phyloP scores from a whole-genome alignment of 2,888 invertebrate genomes.

The Chironomus riparius region DNA sequence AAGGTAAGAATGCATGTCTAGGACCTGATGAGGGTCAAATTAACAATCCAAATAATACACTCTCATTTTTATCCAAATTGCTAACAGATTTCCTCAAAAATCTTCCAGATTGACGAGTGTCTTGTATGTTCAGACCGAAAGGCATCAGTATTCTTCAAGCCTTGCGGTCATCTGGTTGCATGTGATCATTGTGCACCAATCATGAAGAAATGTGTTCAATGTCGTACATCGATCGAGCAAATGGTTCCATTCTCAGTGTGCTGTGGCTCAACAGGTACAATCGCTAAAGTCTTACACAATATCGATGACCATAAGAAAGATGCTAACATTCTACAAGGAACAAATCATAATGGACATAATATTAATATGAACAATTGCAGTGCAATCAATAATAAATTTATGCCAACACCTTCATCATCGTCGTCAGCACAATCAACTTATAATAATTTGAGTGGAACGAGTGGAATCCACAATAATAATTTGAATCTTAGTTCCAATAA shows the following conservation, averaged over 20 bases:
- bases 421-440: constrained; percentile 28
- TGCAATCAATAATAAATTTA: constrained; percentile 21
- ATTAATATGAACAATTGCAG: constrained; percentile 25
- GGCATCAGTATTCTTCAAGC: constrained; percentile 84
- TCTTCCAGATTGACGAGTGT: constrained; percentile 80
- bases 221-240: constrained; percentile 76
- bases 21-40: too few relatives aligned
- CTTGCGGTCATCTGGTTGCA: constrained; percentile 80
- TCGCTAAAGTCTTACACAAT: constrained; percentile 29
- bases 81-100: too few relatives aligned
- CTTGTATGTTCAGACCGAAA: constrained; percentile 92
- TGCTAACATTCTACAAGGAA: constrained; percentile 14
- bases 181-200: constrained; percentile 75
- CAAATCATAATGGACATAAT: constrained; percentile 25
- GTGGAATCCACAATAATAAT: constrained; percentile 8
- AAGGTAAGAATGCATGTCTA: constrained; percentile 47
- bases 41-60: background rate
- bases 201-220: constrained; percentile 97
- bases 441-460: constrained; percentile 34
- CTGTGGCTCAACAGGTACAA: constrained; percentile 45
- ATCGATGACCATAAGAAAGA: background rate
- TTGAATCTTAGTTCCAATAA: constrained; percentile 26
- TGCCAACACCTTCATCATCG: background rate
- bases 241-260: constrained; percentile 50
- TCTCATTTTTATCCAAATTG: background rate